These are phyloP conservation scores for Sericinus montela DNA, from an alignment of 2,888 invertebrate genomes.

Conservation along the genomic window DNA sequence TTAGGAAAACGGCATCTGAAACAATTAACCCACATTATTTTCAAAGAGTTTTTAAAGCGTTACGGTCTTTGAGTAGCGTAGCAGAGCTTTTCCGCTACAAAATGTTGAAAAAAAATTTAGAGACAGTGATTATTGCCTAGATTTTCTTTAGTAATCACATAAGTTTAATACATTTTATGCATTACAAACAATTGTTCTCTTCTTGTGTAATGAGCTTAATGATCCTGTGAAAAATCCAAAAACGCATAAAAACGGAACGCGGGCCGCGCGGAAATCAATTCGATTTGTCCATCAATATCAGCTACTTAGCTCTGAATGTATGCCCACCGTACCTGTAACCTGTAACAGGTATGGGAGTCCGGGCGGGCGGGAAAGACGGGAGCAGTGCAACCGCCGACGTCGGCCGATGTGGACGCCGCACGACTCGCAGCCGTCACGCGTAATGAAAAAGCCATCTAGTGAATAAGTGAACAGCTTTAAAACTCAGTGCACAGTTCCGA, in stretches of 20 bases:
- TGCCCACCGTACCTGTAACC: conserved; percentile 61
- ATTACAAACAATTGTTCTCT: too few relatives aligned
- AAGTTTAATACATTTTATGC: too few relatives aligned
- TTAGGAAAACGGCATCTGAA: too few relatives aligned
- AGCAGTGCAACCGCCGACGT: conserved; percentile 54
- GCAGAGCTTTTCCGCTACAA: too few relatives aligned
- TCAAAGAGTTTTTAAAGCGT: too few relatives aligned
- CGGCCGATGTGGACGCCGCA: conserved; percentile 13
- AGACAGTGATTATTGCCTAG: too few relatives aligned
- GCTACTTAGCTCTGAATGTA: conserved; percentile 66
- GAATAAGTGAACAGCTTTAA: conserved; percentile 38
- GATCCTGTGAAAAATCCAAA: conserved; percentile 2
- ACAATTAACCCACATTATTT: too few relatives aligned
- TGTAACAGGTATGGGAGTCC: conserved; percentile 59
- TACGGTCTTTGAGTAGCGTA: too few relatives aligned
- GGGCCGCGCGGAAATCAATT: conserved; percentile 57
- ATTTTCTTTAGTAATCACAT: too few relatives aligned
- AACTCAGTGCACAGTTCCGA: conserved; percentile 22
- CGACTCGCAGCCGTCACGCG: conserved; percentile 7
- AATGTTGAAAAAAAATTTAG: too few relatives aligned
- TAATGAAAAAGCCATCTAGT: conserved; percentile 32
- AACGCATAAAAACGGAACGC: conserved; percentile 4
- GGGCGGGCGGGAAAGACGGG: conserved; percentile 47
- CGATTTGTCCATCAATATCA: conserved; percentile 69
- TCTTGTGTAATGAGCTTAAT: not conserved